These are phyloP conservation scores for Nanger granti DNA, from an alignment of 2,113 vertebrate species.

Conservation along the genomic window DNA sequence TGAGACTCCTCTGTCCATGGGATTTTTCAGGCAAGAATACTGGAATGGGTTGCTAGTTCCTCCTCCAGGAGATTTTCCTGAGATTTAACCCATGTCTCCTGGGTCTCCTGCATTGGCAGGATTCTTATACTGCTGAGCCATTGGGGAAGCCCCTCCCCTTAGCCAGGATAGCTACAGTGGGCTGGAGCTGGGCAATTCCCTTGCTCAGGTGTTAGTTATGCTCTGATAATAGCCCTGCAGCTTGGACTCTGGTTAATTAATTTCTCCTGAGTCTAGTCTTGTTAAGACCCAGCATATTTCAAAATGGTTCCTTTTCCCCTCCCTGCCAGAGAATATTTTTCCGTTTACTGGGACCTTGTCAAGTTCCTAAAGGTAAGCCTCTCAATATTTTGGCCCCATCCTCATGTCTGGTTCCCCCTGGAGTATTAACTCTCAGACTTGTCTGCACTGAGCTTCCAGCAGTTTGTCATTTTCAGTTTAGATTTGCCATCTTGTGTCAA, in stretches of 20 bases:
- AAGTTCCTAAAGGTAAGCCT: not conserved
- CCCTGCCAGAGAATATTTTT: not conserved
- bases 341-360: not conserved
- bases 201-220: not conserved
- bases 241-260: not conserved
- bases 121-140: not conserved
- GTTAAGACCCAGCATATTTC: not conserved
- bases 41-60: not conserved
- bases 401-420: no score
- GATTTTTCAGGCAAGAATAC: not conserved
- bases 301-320: not conserved
- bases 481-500: not conserved
- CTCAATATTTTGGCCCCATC: not conserved
- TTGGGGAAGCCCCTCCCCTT: not conserved
- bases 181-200: not conserved
- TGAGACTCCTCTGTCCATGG: not conserved
- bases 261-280: not conserved
- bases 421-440: not conserved
- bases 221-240: not conserved
- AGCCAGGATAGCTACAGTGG: not conserved
- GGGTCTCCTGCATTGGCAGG: not conserved
- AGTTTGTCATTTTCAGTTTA: not conserved
- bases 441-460: not conserved
- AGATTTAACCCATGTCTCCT: not conserved
- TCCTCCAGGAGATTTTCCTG: not conserved